A percentile compares a stretch with the other conserved stretches of the same genome.
Conservation (phyloP, 2,888 invertebrate genomes). For the Heliconius cydno region DNA sequence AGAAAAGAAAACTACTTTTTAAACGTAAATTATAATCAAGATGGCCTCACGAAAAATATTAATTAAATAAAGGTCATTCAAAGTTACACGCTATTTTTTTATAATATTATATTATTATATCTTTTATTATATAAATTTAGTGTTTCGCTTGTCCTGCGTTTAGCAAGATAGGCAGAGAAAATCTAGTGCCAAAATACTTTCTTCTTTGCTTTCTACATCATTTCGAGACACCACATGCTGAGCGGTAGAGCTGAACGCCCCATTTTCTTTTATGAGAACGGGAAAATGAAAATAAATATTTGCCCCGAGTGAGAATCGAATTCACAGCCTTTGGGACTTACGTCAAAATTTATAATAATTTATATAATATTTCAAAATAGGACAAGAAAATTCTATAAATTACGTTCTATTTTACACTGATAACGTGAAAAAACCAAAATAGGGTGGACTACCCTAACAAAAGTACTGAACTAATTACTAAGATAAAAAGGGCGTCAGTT, state of each 20-base stretch:
- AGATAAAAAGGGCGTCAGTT: conserved; percentile 17
- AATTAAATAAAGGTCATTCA: not conserved
- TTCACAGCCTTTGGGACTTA: too few relatives aligned
- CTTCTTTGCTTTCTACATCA: not conserved
- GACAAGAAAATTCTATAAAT: not conserved
- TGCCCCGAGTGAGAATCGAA: too few relatives aligned
- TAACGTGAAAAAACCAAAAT: not conserved
- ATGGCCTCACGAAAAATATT: not conserved
- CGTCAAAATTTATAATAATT: too few relatives aligned
- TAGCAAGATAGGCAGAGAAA: too few relatives aligned
- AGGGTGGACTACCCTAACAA: not conserved
- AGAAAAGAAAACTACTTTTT: not conserved
- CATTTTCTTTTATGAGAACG: not conserved
- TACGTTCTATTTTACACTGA: not conserved
- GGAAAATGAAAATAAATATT: too few relatives aligned
- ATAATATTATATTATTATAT: too few relatives aligned
- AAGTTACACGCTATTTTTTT: not conserved
- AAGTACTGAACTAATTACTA: conserved; percentile 22
- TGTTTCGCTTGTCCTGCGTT: too few relatives aligned
- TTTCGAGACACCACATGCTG: not conserved
- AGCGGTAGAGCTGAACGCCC: not conserved
- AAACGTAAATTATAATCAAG: not conserved
- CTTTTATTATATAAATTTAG: too few relatives aligned
- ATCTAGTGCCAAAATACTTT: not conserved
- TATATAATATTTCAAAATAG: not conserved